Conservation (phyloP, 2,888 invertebrate genomes). For the Meiosimyza platycephala region DNA sequence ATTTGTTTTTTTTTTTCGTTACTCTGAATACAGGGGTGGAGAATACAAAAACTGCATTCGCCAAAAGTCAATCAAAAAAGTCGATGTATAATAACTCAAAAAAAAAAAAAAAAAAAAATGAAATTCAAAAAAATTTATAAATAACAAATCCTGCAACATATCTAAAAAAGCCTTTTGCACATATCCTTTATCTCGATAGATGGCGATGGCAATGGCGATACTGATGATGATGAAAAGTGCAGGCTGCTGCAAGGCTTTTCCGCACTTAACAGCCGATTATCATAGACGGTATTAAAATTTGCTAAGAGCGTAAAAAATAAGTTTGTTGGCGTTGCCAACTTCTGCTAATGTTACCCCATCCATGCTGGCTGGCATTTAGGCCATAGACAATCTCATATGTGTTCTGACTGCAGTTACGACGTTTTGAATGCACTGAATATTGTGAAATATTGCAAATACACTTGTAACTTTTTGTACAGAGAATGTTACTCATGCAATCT, state of each 20-base stretch:
- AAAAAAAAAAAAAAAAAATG: no score
- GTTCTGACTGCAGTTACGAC: neutral
- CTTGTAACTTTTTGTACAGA: neutral
- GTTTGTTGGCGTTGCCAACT: neutral
- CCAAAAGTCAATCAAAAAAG: slow-evolving; percentile 30
- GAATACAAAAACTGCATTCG: slow-evolving; percentile 10
- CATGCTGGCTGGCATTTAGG: neutral
- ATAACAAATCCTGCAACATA: no score
- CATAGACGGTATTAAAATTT: slow-evolving; percentile 29
- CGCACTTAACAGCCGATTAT: slow-evolving; percentile 30
- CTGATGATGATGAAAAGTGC: neutral
- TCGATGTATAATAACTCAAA: slow-evolving; percentile 20
- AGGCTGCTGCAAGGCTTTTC: slow-evolving; percentile 11
- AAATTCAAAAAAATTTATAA: no score
- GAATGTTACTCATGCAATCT: slow-evolving; percentile 15
- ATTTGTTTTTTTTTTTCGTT: neutral
- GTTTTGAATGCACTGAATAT: neutral
- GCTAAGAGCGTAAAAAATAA: slow-evolving; percentile 23
- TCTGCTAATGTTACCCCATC: neutral
- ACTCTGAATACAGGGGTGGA: neutral
- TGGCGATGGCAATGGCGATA: no score
- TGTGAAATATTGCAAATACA: neutral
- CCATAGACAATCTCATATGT: neutral
- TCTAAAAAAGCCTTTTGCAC: no score
- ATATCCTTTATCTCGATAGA: no score